A percentile compares a stretch with the other conserved stretches of the same genome.
Conservation (phyloP, 2,888 invertebrate species). For the Dolichopus griseipennis region DNA sequence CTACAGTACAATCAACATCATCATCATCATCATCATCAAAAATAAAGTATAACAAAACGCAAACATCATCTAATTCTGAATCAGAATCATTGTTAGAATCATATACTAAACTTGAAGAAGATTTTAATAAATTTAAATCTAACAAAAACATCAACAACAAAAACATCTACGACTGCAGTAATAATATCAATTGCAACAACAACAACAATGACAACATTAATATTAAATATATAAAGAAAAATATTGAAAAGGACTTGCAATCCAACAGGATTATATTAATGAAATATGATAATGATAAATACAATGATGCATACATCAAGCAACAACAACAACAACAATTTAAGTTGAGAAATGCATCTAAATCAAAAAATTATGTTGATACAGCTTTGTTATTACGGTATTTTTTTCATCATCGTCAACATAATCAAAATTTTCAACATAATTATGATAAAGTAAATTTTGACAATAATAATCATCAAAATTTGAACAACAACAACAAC, state of each 20-base stretch:
- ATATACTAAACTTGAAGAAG: constrained; percentile 14
- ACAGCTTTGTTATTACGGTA: not conserved
- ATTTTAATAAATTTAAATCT: constrained; percentile 18
- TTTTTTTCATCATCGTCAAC: not conserved
- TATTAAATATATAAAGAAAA: not conserved
- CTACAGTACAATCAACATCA: no score
- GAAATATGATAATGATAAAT: not conserved
- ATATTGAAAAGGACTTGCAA: not conserved
- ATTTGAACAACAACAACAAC: not conserved
- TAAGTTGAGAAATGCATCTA: not conserved
- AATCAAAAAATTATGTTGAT: not conserved
- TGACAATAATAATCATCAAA: no score
- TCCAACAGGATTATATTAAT: no score
- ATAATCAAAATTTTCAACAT: not conserved
- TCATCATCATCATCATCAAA: not conserved
- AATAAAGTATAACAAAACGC: constrained; percentile 10
- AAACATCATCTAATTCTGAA: constrained; percentile 13
- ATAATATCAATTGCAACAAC: not conserved
- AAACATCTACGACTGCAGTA: not conserved
- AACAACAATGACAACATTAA: not conserved
- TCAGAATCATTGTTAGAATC: not conserved
- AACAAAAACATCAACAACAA: constrained; percentile 7
- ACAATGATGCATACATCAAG: not conserved
- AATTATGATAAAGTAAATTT: no score
- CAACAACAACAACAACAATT: not conserved